Percentiles rank a stretch among this genome's conserved stretches.
Evolutionary conservation across 1,140 invertebrate genomes (phyloP).

Genomic region (Macrosteles quadrilineatus): DNA sequence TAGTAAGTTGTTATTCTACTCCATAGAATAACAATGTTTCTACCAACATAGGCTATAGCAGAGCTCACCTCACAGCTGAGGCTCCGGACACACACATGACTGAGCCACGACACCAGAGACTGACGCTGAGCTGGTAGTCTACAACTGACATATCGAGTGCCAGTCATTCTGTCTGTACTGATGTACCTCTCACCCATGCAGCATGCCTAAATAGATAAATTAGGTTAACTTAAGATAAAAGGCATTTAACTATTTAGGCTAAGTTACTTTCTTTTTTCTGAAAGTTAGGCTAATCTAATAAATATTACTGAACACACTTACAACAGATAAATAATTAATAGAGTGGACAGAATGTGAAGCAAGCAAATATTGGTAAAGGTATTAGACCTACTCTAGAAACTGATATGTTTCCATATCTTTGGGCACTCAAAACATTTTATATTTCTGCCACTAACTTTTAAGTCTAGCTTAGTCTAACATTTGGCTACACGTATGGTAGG

Average conservation of each 20-base stretch:
- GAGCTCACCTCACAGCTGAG: conserved; percentile 54
- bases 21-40: neutral
- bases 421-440: no score
- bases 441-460: no score
- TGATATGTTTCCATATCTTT: no score
- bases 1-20: neutral
- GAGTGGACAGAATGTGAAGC: neutral
- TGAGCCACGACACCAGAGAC: conserved; percentile 7
- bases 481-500: no score
- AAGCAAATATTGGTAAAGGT: no score
- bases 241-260: neutral
- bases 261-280: no score
- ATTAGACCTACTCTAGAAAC: neutral
- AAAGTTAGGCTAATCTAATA: neutral
- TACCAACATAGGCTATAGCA: neutral
- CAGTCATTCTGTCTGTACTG: conserved; percentile 16
- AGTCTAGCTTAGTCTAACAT: no score
- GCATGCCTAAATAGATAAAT: conserved; percentile 27
- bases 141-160: conserved; percentile 21
- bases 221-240: neutral
- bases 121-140: conserved; percentile 9
- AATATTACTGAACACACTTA: neutral
- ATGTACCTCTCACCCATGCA: conserved; percentile 16
- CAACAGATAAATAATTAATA: neutral
- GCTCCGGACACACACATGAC: conserved; percentile 47